Evolutionary conservation across 1,140 invertebrate species (phyloP), one percentile per base, ranked within the genome.

Genomic region (Diuraphis noxia): DNA sequence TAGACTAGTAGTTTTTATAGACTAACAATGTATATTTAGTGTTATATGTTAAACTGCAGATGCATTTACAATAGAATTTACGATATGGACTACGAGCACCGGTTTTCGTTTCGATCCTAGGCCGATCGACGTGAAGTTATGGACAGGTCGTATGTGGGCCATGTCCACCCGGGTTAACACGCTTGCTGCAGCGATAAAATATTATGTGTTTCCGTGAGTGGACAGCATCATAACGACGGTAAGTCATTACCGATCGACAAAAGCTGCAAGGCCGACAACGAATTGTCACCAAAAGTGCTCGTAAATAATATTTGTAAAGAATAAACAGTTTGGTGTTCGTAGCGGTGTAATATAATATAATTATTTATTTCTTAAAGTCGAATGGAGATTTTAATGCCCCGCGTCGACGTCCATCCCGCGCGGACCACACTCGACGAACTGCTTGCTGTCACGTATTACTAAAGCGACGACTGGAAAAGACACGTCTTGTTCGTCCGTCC

Each of bases 321-420:
- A n/a, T 6, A 72, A n/a, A 6, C 34, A 13, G 17, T 17, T n/a
- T 72, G 17, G 30, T n/a, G 56, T 72, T 4, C 3, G 13, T 17
- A 5, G 13, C 17, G 30, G 34, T 7, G 23, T 25, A 25, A 81
- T 38, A 30, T 40, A 40, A 40, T 81, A 38, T 38, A 30, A 25
- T 38, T 40, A 10, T 13, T 6, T 40, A 0, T 38, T 40, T 25
- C 23, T 6, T 40, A 0, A 41, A 41, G 36, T 2, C 79, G 23
- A n/a, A 38, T 36, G 40, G 81, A 82, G 81, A 82, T 82, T 82
- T 82, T 25, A 82, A 82, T 40, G 81, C 81, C 81, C 81, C 30
- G 21, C 56, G 13, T n/a, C 56, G n/a, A 72, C 56, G 56, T 72
- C n/a, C 17, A 72, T n/a, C 30, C 56, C 56, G 56, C 56, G 56